A percentile compares a stretch with the other conserved stretches of the same genome.
phyloP scores from a whole-genome alignment of 2,113 vertebrate genomes.

The Elephantulus edwardii region DNA sequence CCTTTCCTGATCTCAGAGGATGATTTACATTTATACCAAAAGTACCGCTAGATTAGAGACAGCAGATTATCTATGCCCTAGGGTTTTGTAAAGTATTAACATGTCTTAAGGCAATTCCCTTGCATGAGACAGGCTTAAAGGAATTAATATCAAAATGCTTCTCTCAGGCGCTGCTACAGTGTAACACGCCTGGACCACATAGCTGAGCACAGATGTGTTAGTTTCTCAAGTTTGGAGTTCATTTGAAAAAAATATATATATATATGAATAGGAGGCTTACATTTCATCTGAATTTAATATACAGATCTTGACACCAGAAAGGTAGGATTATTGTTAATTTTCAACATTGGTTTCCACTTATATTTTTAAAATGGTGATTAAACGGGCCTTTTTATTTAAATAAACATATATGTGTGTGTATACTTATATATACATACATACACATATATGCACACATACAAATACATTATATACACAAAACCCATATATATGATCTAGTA shows the following conservation, averaged over 20 bases:
- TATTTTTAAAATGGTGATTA: background rate
- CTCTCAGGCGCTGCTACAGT: background rate
- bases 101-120: conserved; percentile 49
- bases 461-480: too few relatives aligned
- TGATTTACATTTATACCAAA: conserved; percentile 50
- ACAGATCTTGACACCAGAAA: background rate
- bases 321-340: background rate
- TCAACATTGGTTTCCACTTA: conserved; percentile 35
- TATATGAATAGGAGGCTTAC: background rate
- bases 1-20: conserved; percentile 47
- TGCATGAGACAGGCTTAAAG: background rate
- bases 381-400: too few relatives aligned
- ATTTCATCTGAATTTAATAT: conserved; percentile 12
- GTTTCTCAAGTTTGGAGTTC: conserved; percentile 33
- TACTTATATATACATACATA: too few relatives aligned
- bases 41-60: conserved; percentile 24
- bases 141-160: conserved; percentile 23
- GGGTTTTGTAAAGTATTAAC: conserved; percentile 50
- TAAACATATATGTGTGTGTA: too few relatives aligned
- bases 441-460: too few relatives aligned
- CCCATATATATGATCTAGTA: too few relatives aligned
- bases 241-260: conserved; percentile 65
- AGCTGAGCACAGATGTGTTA: background rate
- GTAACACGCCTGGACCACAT: background rate
- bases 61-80: background rate